Conservation (phyloP, 2,113 vertebrate genomes). For the Stegastes partitus region DNA sequence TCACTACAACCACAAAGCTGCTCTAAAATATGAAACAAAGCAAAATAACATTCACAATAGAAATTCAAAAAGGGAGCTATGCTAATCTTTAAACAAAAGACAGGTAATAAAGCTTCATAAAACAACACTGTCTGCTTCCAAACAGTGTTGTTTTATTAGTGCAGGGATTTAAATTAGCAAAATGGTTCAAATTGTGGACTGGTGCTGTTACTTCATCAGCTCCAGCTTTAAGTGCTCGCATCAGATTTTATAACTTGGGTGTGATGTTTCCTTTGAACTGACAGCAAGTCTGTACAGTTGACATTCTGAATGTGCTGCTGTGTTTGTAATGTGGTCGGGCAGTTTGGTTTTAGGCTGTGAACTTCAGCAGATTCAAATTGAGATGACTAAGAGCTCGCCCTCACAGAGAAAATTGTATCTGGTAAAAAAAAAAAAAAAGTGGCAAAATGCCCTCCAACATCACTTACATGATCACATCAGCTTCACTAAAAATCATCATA, state of each 20-base stretch:
- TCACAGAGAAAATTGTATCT: background rate
- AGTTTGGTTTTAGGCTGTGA: conserved; percentile 17
- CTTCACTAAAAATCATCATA: conserved; percentile 13
- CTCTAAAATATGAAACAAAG: conserved; percentile 11
- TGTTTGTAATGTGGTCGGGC: background rate
- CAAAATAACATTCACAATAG: conserved; percentile 22
- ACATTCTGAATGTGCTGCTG: background rate
- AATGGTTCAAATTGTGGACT: background rate
- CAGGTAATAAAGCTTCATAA: background rate
- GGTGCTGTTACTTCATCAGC: background rate
- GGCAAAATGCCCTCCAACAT: conserved; percentile 11
- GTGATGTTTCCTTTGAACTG: background rate
- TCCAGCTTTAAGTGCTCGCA: background rate
- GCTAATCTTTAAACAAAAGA: background rate
- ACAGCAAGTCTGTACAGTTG: background rate
- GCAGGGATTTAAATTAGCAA: background rate
- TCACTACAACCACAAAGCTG: conserved; percentile 62
- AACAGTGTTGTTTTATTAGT: conserved; percentile 14
- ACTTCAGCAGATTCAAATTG: background rate
- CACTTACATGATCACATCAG: conserved; percentile 21
- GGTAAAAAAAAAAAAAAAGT: background rate
- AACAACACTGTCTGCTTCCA: background rate
- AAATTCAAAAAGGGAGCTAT: background rate
- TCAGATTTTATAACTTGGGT: background rate
- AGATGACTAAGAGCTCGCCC: background rate